Base-by-base conservation (phyloP, 1,140 invertebrate species). In the Heliconius eleuchia region DNA sequence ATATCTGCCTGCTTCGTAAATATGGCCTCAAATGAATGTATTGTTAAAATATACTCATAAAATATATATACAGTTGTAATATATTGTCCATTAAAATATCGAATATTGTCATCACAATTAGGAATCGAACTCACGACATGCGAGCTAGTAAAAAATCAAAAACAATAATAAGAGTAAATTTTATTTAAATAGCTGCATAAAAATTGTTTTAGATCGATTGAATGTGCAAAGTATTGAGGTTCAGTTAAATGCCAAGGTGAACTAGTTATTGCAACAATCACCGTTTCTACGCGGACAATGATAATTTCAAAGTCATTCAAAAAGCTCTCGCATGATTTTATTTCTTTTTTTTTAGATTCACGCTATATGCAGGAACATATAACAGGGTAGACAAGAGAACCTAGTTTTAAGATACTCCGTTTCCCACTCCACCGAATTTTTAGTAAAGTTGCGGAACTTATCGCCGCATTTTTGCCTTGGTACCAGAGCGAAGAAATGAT, bases 201-300 rank as follows among this genome's bases (percentile, higher is more conserved):
- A 83, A 81, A 79, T 82, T 71, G 52, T 78, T 76, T 77, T 76
- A 52, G 77, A 72, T 37, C 66, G 66, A 77, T 75, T 75, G 34
- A 76, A 55, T 82, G 30, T 80, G 70, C 80, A 80, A 72, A 76
- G 46, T 87, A 84, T 82, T 79, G 80, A 82, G 81, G 82, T 70
- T 84, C 79, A 80, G 82, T 82, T 88, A 92, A 92, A 92, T 92
- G 91, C 89, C 91, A 92, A 92, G 91, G 91, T 88, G 84, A 92
- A 87, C 88, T 70, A 83, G 85, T 89, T 84, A 84, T 81, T 73
- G 72, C 76, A 75, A 88, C 88, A 92, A 88, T 92, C 90, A 84
- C 88, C 84, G 82, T 82, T 77, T 83, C 82, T 83, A 80, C 77
- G 80, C 81, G 83, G 85, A 87, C 82, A 82, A 78, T 76, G 80